These are phyloP conservation scores for Periophthalmus modestus DNA, from an alignment of 2,113 vertebrate genomes.

Conservation along the genomic window DNA sequence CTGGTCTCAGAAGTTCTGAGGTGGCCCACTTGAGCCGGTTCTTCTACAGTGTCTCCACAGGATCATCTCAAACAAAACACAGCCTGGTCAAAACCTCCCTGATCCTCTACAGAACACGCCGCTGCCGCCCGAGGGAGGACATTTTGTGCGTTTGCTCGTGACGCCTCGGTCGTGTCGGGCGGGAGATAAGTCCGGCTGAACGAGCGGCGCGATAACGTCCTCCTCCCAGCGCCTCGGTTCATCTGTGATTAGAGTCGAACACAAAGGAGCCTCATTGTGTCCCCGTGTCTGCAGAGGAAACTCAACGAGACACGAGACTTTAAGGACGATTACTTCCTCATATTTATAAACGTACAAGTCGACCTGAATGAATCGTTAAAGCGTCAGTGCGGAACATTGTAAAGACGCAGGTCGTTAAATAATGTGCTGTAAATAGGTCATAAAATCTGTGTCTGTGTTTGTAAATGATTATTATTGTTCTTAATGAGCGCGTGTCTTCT, in stretches of 20 bases:
- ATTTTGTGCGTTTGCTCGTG: constrained; percentile 41
- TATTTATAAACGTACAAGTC: too few species aligned
- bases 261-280: constrained; percentile 50
- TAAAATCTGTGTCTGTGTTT: too few species aligned
- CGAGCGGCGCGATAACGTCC: constrained; percentile 57
- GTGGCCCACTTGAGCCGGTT: too few species aligned
- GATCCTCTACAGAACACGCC: constrained; percentile 37
- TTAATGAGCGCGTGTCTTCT: too few species aligned
- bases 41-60: too few species aligned
- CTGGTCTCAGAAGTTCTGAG: too few species aligned
- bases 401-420: too few species aligned
- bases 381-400: too few species aligned
- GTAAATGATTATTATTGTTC: too few species aligned
- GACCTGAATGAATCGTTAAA: too few species aligned
- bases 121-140: constrained; percentile 35
- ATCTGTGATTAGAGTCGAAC: constrained; percentile 60
- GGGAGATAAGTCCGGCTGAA: constrained; percentile 63
- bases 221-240: constrained; percentile 56
- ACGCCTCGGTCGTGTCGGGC: constrained; percentile 43
- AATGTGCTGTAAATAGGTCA: too few species aligned
- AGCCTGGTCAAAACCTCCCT: constrained; percentile 44
- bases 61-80: constrained; percentile 17
- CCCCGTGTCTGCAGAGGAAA: constrained; percentile 25
- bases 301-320: constrained; percentile 35
- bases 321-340: constrained; percentile 5